A percentile compares a stretch with the other conserved stretches of the same genome.
Conservation (phyloP, 2,113 vertebrate genomes). For the Clinocottus analis region DNA sequence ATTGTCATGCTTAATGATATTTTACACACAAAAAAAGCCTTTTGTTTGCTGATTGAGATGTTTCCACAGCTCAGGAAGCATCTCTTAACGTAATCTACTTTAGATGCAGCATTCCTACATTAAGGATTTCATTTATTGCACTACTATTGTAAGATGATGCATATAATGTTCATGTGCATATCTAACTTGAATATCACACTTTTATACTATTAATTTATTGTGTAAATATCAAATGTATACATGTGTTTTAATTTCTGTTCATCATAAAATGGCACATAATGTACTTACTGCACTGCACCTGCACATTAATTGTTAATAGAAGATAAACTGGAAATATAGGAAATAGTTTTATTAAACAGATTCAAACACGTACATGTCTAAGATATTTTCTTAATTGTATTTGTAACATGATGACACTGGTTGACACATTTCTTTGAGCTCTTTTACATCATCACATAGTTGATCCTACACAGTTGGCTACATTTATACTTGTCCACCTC, state of each 20-base stretch:
- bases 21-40: not conserved
- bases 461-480: not conserved
- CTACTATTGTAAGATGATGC: conserved; percentile 46
- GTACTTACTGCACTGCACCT: conserved; percentile 33
- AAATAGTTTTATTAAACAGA: conserved; percentile 73
- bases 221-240: conserved; percentile 68
- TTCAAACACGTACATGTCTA: conserved; percentile 31
- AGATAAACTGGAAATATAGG: conserved; percentile 35
- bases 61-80: conserved; percentile 9
- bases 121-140: conserved; percentile 64
- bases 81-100: conserved; percentile 12
- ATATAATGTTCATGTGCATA: conserved; percentile 42
- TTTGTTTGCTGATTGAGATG: conserved; percentile 21
- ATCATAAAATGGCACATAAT: conserved; percentile 14
- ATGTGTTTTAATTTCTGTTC: conserved; percentile 53
- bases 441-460: not conserved
- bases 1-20: conserved; percentile 5
- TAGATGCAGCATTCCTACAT: conserved; percentile 46
- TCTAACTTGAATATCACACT: conserved; percentile 57
- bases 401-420: not conserved
- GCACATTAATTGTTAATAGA: conserved; percentile 39
- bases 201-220: conserved; percentile 79
- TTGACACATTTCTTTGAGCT: not conserved
- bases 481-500: conserved; percentile 1
- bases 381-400: not conserved